These are phyloP conservation scores for Istiophorus platypterus DNA, from an alignment of 2,113 vertebrate genomes.

Conservation along the genomic window DNA sequence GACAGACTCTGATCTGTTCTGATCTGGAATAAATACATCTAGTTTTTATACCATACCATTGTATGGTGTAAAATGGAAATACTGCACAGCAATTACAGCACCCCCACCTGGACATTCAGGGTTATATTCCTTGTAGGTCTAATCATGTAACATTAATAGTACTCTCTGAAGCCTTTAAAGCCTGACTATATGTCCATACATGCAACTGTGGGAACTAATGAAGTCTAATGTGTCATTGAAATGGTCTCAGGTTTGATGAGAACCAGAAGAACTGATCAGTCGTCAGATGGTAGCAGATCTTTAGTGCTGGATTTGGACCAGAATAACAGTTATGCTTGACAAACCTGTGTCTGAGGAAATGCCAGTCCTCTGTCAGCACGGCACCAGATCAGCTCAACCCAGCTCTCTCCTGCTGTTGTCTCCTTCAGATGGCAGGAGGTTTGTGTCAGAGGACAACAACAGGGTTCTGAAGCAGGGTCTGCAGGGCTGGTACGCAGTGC, in stretches of 20 bases:
- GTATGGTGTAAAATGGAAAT: no score
- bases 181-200: no score
- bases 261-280: background rate
- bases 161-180: background rate
- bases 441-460: conserved; percentile 67
- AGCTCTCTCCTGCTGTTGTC: background rate
- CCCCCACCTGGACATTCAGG: background rate
- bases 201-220: no score
- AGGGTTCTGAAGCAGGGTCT: conserved; percentile 62
- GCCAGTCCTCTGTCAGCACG: background rate
- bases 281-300: background rate
- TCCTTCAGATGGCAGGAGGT: conserved; percentile 80
- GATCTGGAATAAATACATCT: no score
- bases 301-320: background rate
- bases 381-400: background rate
- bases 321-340: background rate
- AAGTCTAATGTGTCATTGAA: background rate
- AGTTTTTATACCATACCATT: background rate
- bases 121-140: no score
- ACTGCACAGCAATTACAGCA: background rate
- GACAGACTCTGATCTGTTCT: no score
- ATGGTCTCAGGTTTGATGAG: background rate
- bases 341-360: background rate
- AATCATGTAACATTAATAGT: no score
- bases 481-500: conserved; percentile 65